phyloP scores from a whole-genome alignment of 2,113 vertebrate genomes.

The Cairina moschata region DNA sequence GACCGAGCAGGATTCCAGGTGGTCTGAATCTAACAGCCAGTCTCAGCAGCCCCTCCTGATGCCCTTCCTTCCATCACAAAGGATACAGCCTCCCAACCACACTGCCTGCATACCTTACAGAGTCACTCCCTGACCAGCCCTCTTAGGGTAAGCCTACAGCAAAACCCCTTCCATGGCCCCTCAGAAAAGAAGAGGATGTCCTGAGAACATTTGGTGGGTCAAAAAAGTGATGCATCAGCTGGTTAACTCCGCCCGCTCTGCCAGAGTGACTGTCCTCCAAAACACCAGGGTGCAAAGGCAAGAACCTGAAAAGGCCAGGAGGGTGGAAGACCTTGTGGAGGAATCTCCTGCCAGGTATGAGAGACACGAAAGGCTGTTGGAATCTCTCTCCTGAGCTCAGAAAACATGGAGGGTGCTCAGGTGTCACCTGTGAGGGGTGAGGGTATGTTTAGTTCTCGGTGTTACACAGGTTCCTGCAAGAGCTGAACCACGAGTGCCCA shows the following conservation, averaged over 20 bases:
- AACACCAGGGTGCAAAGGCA: not conserved
- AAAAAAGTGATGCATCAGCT: not conserved
- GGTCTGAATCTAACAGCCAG: not conserved
- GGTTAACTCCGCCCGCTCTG: not conserved
- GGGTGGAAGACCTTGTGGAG: not conserved
- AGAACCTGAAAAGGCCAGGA: not conserved
- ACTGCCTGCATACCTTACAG: not conserved
- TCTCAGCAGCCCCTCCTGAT: not conserved
- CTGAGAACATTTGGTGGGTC: not conserved
- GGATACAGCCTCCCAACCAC: not conserved
- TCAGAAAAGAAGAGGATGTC: not conserved
- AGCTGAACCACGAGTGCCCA: not conserved
- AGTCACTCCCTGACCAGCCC: not conserved
- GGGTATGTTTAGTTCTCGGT: not conserved
- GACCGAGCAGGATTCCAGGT: not conserved
- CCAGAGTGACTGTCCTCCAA: not conserved
- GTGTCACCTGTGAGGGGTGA: accelerated
- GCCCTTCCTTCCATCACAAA: not conserved
- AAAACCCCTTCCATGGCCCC: not conserved
- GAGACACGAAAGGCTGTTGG: not conserved
- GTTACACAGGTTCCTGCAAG: not conserved
- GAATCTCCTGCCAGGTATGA: not conserved
- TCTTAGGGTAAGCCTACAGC: not conserved
- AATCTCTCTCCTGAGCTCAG: not conserved
- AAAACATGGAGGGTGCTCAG: not conserved